Evolutionary conservation across 2,797 vertebrate species (phyloP), one percentile per base, ranked within the genome.

Genomic region (Paguma larvata): DNA sequence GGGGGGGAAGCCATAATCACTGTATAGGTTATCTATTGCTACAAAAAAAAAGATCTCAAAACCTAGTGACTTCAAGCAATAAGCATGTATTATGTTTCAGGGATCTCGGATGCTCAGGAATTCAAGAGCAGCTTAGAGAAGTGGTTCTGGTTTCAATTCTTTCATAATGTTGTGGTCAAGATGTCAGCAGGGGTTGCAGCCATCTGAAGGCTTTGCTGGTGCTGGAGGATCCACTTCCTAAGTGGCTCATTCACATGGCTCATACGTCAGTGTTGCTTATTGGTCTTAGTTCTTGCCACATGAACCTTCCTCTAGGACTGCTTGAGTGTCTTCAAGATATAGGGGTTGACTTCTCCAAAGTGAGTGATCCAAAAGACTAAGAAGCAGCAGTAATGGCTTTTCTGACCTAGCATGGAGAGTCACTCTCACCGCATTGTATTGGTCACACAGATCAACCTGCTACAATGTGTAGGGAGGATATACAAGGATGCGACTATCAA

Each of bases 11-110:
- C 12, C 25, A 87, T 9, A 62, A 9, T 93, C 30, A 63, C 18
- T 93, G 7, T 68, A n/a, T 73, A 44, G 82, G 46, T 73, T 94
- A 73, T n/a, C 53, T 78, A 51, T 21, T 82, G 32, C 53, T 88
- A 7, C 12, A 85, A 72, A 78, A 67, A 72, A 91, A 85, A 27
- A 80, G 59, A 25, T 62, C 16, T 94, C 48, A 23, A 75, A 80
- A 79, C 8, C 23, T 51, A 88, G 14, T 72, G 62, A 53, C 73
- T 95, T 95, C 38, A 96, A 84, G 67, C 13, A 87, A 34, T 80
- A 44, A 78, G 41, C 10, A 68, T 68, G 2, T 51, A 56, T 90
- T 82, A 41, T 88, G 21, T 80, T n/a, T 92, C 18, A 97, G 80
- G 30, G 83, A 73, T 73, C 79, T 59, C 65, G 77, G 59, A 15